Percentiles rank a stretch among this genome's conserved stretches.
Conservation (phyloP, 2,113 vertebrate genomes). For the Bostrychus sinensis region DNA sequence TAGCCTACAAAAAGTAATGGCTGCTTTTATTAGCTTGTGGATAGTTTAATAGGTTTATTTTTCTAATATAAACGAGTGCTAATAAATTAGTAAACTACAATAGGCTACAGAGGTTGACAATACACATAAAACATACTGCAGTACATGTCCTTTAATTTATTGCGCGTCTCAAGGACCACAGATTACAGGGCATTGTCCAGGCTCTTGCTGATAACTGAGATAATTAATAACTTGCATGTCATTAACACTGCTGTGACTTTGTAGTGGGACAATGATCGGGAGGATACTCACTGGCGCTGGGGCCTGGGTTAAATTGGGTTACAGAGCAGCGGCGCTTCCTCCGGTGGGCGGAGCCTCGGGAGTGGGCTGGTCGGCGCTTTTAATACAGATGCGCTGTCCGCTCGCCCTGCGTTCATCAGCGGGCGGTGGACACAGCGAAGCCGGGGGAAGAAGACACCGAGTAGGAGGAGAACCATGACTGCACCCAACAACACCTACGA, state of each 20-base stretch:
- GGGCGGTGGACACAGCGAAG: conserved; percentile 33
- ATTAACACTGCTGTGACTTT: neutral
- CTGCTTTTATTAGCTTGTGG: no score
- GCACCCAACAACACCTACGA: conserved; percentile 81
- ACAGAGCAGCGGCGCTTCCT: neutral
- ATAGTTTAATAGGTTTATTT: no score
- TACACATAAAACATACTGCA: no score
- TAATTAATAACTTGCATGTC: no score
- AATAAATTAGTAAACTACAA: no score
- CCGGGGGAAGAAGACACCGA: neutral
- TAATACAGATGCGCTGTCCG: conserved; percentile 69
- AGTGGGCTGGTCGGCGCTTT: conserved; percentile 55
- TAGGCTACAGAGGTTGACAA: no score
- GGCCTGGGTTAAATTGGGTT: neutral
- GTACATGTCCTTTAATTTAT: no score
- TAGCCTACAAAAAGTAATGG: no score
- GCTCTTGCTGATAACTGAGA: no score
- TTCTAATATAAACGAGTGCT: no score
- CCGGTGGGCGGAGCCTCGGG: conserved; percentile 61
- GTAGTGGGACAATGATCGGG: neutral
- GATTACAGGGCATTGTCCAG: no score
- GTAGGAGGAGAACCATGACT: conserved; percentile 76
- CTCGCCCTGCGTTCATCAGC: conserved; percentile 42
- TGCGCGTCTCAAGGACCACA: no score
- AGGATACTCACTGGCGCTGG: neutral